A percentile compares a stretch with the other conserved stretches of the same genome.
Evolutionary conservation across 2,797 vertebrate genomes (phyloP).

Genomic region (Thalassophryne amazonica): DNA sequence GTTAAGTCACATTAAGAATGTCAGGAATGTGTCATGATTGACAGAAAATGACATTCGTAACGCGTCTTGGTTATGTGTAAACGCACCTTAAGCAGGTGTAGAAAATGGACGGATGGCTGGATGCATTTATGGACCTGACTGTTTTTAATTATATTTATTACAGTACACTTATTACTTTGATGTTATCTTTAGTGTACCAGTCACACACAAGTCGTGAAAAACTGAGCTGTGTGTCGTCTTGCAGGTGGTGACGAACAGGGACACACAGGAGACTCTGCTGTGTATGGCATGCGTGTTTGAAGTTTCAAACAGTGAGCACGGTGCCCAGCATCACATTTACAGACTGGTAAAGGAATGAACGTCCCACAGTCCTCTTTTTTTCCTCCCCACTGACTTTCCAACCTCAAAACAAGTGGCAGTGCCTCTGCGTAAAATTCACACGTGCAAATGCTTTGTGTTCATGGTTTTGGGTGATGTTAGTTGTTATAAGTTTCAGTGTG

Average conservation of each 20-base stretch:
- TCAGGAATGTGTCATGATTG: no score
- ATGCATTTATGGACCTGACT: no score
- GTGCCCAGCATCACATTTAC: conserved; percentile 99
- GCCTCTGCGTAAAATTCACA: conserved; percentile 87
- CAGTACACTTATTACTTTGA: no score
- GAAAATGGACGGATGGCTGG: no score
- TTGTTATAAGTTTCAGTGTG: conserved; percentile 78
- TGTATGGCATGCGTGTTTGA: conserved; percentile 99
- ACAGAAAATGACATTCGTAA: no score
- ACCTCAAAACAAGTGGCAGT: conserved; percentile 93
- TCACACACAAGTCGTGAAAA: no score
- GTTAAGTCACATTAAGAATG: no score
- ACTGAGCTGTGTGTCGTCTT: conserved; percentile 15
- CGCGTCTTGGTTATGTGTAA: no score
- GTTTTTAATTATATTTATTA: no score
- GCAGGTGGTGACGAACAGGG: conserved; percentile 98
- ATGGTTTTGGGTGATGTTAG: conserved; percentile 85
- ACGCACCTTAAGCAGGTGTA: no score
- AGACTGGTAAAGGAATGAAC: conserved; percentile 98
- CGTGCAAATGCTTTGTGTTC: conserved; percentile 83
- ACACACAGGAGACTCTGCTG: conserved; percentile 98
- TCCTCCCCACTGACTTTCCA: conserved; percentile 83
- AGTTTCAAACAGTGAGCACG: conserved; percentile 98
- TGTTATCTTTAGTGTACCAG: no score
- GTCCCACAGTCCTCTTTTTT: not conserved